phyloP scores from a whole-genome alignment of 2,797 vertebrate genomes.

The Trichosurus vulpecula region DNA sequence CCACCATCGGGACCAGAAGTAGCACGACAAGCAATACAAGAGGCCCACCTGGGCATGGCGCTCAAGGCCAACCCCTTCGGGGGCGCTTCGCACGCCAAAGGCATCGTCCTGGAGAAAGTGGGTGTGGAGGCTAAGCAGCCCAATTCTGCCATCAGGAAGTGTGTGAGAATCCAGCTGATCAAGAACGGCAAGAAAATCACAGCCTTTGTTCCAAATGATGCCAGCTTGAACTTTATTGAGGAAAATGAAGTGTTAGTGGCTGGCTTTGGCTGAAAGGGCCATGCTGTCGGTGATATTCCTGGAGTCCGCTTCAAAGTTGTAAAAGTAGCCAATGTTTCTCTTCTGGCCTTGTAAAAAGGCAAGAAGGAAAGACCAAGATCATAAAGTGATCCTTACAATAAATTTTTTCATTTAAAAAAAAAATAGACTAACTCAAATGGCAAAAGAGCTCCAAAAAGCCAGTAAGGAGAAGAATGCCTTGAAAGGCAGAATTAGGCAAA shows the following conservation, averaged over 20 bases:
- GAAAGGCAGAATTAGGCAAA: too few species aligned
- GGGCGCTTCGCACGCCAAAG: constrained; percentile 90
- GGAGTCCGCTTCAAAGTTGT: constrained; percentile 88
- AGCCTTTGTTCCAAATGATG: constrained; percentile 92
- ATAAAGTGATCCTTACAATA: constrained; percentile 77
- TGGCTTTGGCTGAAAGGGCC: constrained; percentile 92
- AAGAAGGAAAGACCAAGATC: constrained; percentile 89
- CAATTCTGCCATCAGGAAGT: constrained; percentile 94
- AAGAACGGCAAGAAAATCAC: constrained; percentile 96
- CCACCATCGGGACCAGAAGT: constrained; percentile 88
- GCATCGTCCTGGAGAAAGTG: constrained; percentile 91
- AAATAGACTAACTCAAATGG: too few species aligned
- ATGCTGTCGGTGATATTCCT: constrained; percentile 91
- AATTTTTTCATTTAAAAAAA: constrained; percentile 67
- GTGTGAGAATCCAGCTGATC: constrained; percentile 92
- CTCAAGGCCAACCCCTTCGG: constrained; percentile 89
- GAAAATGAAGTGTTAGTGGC: constrained; percentile 89
- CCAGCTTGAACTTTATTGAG: constrained; percentile 93
- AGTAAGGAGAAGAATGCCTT: too few species aligned
- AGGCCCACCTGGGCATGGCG: constrained; percentile 88
- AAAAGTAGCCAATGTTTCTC: constrained; percentile 84
- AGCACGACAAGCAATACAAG: constrained; percentile 90
- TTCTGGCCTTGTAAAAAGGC: constrained; percentile 90
- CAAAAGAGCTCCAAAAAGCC: too few species aligned
- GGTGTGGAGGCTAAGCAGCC: constrained; percentile 95